A percentile compares a stretch with the other conserved stretches of the same genome.
phyloP scores from a whole-genome alignment of 2,888 invertebrate species.

The Andrena marginata region DNA sequence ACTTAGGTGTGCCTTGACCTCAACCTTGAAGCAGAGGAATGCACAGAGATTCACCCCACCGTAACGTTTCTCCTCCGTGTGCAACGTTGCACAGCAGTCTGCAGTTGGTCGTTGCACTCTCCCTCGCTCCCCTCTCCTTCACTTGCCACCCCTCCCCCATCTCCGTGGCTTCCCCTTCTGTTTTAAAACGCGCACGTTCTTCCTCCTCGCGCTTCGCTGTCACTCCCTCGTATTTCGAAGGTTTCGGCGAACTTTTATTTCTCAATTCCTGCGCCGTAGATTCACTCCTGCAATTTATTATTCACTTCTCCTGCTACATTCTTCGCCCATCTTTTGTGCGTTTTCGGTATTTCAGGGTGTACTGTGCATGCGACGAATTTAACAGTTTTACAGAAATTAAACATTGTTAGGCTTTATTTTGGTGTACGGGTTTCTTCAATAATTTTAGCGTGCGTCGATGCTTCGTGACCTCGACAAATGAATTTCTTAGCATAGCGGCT shows the following conservation, averaged over 20 bases:
- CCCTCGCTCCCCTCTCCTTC: neutral
- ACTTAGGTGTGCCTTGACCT: constrained; percentile 81
- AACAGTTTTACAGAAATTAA: too few relatives aligned
- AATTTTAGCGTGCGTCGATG: neutral
- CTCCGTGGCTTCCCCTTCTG: constrained; percentile 26
- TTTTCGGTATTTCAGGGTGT: neutral
- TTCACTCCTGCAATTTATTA: neutral
- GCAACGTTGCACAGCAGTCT: constrained; percentile 38
- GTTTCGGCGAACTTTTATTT: constrained; percentile 1
- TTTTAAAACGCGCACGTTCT: constrained; percentile 27
- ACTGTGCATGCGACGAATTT: neutral
- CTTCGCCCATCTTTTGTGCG: neutral
- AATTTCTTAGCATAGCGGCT: neutral
- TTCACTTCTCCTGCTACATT: neutral
- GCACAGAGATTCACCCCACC: constrained; percentile 59
- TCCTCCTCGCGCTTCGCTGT: neutral
- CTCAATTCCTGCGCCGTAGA: neutral
- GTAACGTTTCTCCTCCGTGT: constrained; percentile 56
- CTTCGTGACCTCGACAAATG: constrained; percentile 19
- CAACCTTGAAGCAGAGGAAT: constrained; percentile 81
- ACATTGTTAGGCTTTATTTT: neutral
- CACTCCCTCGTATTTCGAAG: constrained; percentile 5
- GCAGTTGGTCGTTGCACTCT: constrained; percentile 49
- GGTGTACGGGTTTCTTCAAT: neutral
- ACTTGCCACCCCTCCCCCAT: constrained; percentile 5